Conservation (phyloP, 2,113 vertebrate genomes). For the Grammomys surdaster region DNA sequence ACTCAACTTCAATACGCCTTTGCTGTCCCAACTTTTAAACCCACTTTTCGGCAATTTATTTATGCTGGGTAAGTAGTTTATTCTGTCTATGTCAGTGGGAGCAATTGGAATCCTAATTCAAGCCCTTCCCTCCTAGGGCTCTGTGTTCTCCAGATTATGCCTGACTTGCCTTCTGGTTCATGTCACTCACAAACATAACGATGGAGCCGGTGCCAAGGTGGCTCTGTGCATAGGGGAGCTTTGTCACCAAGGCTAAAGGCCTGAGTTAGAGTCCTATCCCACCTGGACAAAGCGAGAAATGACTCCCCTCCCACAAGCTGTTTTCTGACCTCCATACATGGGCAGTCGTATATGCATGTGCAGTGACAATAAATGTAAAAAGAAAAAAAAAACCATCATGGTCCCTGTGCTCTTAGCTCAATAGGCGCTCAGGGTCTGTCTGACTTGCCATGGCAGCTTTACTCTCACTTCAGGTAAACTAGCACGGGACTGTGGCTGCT, state of each 20-base stretch:
- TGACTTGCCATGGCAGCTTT: background rate
- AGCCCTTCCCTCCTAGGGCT: background rate
- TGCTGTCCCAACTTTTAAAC: background rate
- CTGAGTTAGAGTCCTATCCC: background rate
- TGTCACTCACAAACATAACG: background rate
- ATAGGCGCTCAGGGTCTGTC: background rate
- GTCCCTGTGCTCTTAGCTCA: background rate
- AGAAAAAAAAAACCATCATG: background rate
- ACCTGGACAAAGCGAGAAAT: background rate
- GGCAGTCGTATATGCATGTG: background rate
- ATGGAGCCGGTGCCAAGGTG: too few relatives aligned
- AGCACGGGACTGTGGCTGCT: background rate
- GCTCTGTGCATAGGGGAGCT: background rate
- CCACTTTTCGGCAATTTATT: background rate
- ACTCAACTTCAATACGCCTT: conserved; percentile 18
- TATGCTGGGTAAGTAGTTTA: background rate
- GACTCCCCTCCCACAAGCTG: background rate
- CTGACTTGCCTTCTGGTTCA: background rate
- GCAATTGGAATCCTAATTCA: conserved; percentile 1
- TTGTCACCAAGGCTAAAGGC: background rate
- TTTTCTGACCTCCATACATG: background rate
- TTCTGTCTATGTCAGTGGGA: background rate
- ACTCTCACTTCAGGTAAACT: background rate
- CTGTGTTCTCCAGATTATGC: background rate
- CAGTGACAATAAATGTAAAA: background rate